Evolutionary conservation across 2,888 invertebrate species (phyloP), one percentile per base, ranked within the genome.

Genomic region (Tuta absoluta): DNA sequence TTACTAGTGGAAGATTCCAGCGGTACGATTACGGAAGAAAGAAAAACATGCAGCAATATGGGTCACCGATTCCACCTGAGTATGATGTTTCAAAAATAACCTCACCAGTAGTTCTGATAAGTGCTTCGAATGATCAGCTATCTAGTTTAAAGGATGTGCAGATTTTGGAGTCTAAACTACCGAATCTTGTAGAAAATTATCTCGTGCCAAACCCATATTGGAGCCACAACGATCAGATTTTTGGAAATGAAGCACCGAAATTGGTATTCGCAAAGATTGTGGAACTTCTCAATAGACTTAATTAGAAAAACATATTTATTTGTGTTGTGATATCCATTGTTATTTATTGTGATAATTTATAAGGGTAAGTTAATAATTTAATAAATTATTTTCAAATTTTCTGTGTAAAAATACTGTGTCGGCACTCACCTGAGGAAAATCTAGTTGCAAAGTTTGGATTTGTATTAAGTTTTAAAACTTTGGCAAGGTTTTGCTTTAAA

Each of bases 91-190:
- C 84, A 1, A 71, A 68, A 37, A 73, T 89, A 14, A 77, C 80
- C 1, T 81, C 90, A 1, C 88, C 91, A 0, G 77, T 89, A 1
- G 76, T 87, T 0, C 68, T 92, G n/a, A 76, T 91, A 41, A 79
- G 78, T 66, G 86, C 80, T 1, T 62, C 73, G 62, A 94, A 93
- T 64, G 96, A 96, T 79, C 93, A 92, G 90, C 73, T 96, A 4
- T 93, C 95, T 2, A 82, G 92, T 23, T 76, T 92, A 37, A 80
- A 92, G 77, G 94, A 95, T 67, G 92, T 93, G 0, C 76, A 92
- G 51, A 88, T 86, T 10, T 78, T 95, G 62, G 85, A 86, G 11
- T 81, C 85, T 0, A 86, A 88, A 66, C 78, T 96, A 53, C 92
- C 93, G 5, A 94, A 94, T 75, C 82, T 93, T 5, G 75, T 93